Evolutionary conservation across 2,888 invertebrate species (phyloP).

Genomic region (Cephus rjabovi): DNA sequence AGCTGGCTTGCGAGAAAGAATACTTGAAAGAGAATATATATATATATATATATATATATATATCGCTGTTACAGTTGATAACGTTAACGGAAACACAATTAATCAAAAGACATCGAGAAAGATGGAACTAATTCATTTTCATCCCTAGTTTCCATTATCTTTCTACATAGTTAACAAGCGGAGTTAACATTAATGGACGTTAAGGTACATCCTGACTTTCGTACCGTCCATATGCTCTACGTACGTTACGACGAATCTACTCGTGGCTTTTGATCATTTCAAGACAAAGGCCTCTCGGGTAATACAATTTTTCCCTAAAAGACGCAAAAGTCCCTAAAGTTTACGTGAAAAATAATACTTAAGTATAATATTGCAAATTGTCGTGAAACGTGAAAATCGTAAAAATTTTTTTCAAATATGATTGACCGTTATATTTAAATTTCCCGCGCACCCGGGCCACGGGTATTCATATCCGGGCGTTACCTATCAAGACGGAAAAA

Average conservation of each 20-base stretch:
- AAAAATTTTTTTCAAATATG: not conserved
- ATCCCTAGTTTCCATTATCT: not conserved
- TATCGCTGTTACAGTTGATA: not conserved
- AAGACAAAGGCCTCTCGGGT: not conserved
- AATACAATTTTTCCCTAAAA: not conserved
- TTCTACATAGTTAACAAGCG: not conserved
- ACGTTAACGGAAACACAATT: not conserved
- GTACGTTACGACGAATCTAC: not conserved
- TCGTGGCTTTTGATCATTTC: not conserved
- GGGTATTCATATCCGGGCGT: not conserved
- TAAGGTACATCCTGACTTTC: not conserved
- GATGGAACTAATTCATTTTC: constrained; percentile 20
- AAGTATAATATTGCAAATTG: too few species aligned
- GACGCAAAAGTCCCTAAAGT: too few species aligned
- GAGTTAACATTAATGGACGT: not conserved
- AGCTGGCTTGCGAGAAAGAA: too few species aligned
- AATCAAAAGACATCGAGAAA: constrained; percentile 8
- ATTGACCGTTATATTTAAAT: not conserved
- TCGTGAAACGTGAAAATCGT: not conserved
- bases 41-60: too few species aligned
- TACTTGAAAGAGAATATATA: too few species aligned
- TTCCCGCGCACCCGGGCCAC: not conserved
- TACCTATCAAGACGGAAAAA: not conserved
- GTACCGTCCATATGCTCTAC: not conserved
- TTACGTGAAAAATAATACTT: too few species aligned